Evolutionary conservation across 2,888 invertebrate species (phyloP).

Genomic region (Fabriciana adippe): DNA sequence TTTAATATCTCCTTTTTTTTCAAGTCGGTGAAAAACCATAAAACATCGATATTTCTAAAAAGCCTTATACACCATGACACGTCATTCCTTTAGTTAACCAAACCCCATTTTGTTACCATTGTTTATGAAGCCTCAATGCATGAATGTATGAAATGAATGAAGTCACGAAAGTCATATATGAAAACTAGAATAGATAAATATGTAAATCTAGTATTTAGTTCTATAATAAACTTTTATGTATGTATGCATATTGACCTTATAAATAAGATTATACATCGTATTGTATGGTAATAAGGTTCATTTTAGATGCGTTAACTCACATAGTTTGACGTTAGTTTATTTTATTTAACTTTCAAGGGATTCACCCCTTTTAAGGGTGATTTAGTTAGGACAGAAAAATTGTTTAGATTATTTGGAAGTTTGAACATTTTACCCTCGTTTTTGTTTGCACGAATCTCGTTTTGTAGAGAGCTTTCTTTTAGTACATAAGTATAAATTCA

Average conservation of each 20-base stretch:
- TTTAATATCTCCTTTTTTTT: no score
- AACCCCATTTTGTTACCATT: not conserved
- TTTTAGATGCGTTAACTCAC: no score
- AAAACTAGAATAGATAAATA: conserved; percentile 26
- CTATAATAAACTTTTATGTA: conserved; percentile 32
- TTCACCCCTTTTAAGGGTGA: conserved; percentile 2
- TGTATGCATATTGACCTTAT: not conserved
- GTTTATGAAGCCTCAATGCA: conserved; percentile 6
- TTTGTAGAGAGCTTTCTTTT: conserved; percentile 1
- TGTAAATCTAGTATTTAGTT: conserved; percentile 29
- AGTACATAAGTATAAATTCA: not conserved
- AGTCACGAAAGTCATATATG: not conserved
- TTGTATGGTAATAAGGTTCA: not conserved
- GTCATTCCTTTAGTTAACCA: not conserved
- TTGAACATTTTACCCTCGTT: not conserved
- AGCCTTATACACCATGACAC: not conserved
- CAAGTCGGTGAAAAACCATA: not conserved
- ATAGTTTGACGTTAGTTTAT: not conserved
- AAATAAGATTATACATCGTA: not conserved
- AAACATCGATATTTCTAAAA: not conserved
- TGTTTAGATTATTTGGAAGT: not conserved
- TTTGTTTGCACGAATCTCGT: conserved; percentile 3
- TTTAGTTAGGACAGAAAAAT: conserved; percentile 5
- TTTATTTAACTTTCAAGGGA: conserved; percentile 3
- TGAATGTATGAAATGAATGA: conserved; percentile 6